Evolutionary conservation across 2,888 invertebrate species (phyloP).

Genomic region (Chrysolina oricalcia): DNA sequence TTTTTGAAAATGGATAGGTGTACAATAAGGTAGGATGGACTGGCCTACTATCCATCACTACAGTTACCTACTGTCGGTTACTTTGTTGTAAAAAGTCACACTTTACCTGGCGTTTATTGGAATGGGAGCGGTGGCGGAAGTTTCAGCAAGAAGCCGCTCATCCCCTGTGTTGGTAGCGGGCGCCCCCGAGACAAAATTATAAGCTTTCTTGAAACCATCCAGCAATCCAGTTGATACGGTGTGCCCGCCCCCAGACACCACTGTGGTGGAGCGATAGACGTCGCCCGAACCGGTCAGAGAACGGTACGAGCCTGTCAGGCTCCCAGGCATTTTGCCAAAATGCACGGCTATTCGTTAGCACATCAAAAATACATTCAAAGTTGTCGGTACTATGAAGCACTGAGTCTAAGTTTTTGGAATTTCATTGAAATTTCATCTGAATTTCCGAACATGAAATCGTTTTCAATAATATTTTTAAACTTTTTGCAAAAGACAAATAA

Average conservation of each 20-base stretch:
- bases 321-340: slow-evolving; percentile 75
- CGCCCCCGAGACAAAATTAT: slow-evolving; percentile 67
- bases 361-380: slow-evolving; percentile 53
- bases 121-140: not conserved
- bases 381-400: slow-evolving; percentile 27
- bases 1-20: not conserved
- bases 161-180: slow-evolving; percentile 44
- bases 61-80: slow-evolving; percentile 1
- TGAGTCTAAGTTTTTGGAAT: slow-evolving; percentile 38
- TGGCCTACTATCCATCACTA: not conserved
- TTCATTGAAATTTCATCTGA: too few species aligned
- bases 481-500: not conserved
- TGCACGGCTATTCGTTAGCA: slow-evolving; percentile 45
- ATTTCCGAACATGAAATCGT: too few species aligned
- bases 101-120: slow-evolving; percentile 3
- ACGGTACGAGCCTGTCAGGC: slow-evolving; percentile 79
- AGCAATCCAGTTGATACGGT: slow-evolving; percentile 71
- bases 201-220: slow-evolving; percentile 77
- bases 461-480: not conserved
- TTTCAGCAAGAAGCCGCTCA: slow-evolving; percentile 47
- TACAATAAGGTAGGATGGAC: too few species aligned
- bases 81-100: not conserved
- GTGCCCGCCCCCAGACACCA: slow-evolving; percentile 65
- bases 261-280: slow-evolving; percentile 79
- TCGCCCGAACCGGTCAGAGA: slow-evolving; percentile 72